Evolutionary conservation across 2,797 vertebrate species (phyloP), one percentile per base, ranked within the genome.

Genomic region (Naso thynnoides): DNA sequence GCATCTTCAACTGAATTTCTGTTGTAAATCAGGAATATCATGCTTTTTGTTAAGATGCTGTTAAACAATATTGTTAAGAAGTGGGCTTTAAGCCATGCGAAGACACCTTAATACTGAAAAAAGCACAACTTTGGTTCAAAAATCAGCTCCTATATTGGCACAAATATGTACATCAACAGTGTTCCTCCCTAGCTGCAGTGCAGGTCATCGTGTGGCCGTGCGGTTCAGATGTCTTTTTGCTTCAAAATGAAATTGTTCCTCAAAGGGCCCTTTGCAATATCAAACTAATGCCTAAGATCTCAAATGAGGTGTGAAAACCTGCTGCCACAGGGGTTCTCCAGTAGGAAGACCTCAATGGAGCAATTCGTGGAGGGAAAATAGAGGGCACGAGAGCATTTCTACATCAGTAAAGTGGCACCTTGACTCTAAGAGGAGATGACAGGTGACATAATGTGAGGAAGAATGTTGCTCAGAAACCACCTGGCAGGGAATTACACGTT

Each of bases 261-360:
- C 45, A 57, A 49, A 58, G 15, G 5, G 26, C 8, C 71, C 2
- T 14, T 8, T 18, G 39, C 16, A 41, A 53, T 57, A 64, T 65
- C 44, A 78, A 59, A 63, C 42, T 21, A 60, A 73, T 21, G 8
- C 18, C 41, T 19, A 45, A 39, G 33, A 44, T 72, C 41, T 66
- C 60, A 74, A 66, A 76, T 53, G 60, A 73, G 57, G 63, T 76
- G 44, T 79, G 66, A 76, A 69, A 71, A 38, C 1, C 36, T 41
- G 48, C 42, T 19, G 10, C 4, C 11, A 29, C 42, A 59, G 63
- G 18, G 29, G 16, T 38, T 27, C 33, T 49, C 15, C 23, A 15
- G 60, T 0, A 6, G 18, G 27, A 33, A 42, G 39, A 21, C 52
- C 31, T 70, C 21, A 52, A 8, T 36, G 42, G 11, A 73, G 58